A percentile compares a stretch with the other conserved stretches of the same genome.
phyloP scores from a whole-genome alignment of 2,113 vertebrate species.

The Actenoides lindsayi region DNA sequence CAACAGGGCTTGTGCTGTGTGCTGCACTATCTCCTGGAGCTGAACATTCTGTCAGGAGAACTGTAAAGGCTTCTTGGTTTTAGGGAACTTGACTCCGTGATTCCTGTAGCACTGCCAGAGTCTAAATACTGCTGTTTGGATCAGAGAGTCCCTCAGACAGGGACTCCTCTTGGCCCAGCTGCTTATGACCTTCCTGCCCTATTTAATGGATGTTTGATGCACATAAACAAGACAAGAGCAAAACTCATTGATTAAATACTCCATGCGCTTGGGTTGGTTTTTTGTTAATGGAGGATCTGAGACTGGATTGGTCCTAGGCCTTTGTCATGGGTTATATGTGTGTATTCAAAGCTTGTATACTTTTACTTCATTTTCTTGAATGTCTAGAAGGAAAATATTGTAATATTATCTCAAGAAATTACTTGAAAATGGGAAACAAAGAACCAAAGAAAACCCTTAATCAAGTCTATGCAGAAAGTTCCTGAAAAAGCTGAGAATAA shows the following conservation, averaged over 20 bases:
- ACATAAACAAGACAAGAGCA: neutral
- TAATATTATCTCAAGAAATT: neutral
- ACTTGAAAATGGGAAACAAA: neutral
- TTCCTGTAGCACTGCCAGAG: neutral
- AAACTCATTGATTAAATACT: neutral
- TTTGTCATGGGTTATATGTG: neutral
- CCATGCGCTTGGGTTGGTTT: neutral
- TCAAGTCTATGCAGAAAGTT: neutral
- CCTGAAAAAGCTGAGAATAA: neutral
- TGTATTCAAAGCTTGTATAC: neutral
- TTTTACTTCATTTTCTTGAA: neutral
- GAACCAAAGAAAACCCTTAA: rapidly evolving
- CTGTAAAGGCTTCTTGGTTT: neutral
- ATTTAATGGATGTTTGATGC: neutral
- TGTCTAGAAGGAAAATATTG: neutral
- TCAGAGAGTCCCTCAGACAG: neutral
- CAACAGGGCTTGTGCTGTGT: neutral
- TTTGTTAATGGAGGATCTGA: neutral
- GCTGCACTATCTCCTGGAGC: neutral
- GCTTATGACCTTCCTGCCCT: neutral
- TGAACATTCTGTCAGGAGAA: neutral
- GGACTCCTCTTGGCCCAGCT: neutral
- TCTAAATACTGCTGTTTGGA: neutral
- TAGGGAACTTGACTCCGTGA: neutral
- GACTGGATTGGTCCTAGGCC: neutral